Evolutionary conservation across 2,888 invertebrate species (phyloP).

Genomic region (Molorchus minor): DNA sequence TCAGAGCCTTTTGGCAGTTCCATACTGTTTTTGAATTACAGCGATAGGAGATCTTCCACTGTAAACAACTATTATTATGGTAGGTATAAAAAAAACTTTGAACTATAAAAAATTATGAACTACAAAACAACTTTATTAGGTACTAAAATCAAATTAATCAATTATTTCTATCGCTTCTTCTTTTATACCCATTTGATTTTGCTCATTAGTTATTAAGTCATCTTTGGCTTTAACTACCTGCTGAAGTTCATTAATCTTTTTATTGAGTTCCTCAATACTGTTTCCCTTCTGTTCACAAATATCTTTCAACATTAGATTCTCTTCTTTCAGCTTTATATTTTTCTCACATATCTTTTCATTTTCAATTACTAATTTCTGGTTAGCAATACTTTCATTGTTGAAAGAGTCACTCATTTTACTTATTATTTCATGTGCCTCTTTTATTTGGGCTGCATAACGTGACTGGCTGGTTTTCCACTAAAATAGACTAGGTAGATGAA

Average conservation of each 20-base stretch:
- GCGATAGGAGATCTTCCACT: no score
- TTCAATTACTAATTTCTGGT: slow-evolving; percentile 34
- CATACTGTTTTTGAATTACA: no score
- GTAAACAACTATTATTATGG: no score
- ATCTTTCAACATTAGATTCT: slow-evolving; percentile 22
- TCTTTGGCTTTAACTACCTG: slow-evolving; percentile 1
- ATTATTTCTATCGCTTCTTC: slow-evolving; percentile 32
- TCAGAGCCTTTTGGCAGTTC: no score
- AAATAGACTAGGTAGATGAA: no score
- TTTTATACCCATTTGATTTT: slow-evolving; percentile 18
- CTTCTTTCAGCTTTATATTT: neutral
- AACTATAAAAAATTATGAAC: no score
- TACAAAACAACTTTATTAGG: no score
- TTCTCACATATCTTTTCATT: slow-evolving; percentile 29
- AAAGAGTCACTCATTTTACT: slow-evolving; percentile 28
- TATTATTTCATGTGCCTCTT: slow-evolving; percentile 34
- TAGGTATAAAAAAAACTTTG: no score
- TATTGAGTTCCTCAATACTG: neutral
- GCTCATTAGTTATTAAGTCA: neutral
- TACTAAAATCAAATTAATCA: slow-evolving; percentile 8
- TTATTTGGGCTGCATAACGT: slow-evolving; percentile 32
- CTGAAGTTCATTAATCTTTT: slow-evolving; percentile 16
- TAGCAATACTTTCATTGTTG: slow-evolving; percentile 31
- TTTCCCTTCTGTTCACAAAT: neutral
- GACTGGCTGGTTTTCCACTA: slow-evolving; percentile 41